Percentiles rank a stretch among this genome's conserved stretches.
These are phyloP conservation scores for Sphyrna mokarran DNA, from an alignment of 2,113 vertebrate species.

Conservation along the genomic window DNA sequence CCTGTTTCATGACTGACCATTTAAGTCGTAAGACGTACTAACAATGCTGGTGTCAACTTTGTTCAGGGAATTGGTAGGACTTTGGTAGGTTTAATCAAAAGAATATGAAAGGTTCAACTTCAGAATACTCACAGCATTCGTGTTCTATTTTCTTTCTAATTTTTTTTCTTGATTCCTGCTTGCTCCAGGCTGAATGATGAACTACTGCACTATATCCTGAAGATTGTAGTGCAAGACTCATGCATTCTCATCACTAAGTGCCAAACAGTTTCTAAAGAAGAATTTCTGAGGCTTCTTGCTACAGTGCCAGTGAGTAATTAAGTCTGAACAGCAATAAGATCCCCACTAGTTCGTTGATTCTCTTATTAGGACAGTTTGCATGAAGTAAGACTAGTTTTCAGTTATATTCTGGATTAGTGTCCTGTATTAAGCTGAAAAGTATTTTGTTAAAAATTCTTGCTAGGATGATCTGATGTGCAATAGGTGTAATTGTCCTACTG, in stretches of 20 bases:
- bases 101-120: not conserved
- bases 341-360: not conserved
- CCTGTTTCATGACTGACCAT: not conserved
- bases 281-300: slow-evolving; percentile 95
- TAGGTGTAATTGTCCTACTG: not conserved
- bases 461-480: not conserved
- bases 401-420: not conserved
- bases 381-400: not conserved
- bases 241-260: slow-evolving; percentile 98
- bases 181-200: slow-evolving; percentile 84
- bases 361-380: not conserved
- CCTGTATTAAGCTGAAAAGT: not conserved
- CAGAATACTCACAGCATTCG: not conserved
- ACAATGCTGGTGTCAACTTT: not conserved
- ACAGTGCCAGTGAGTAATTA: slow-evolving; percentile 83
- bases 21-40: not conserved
- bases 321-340: not conserved
- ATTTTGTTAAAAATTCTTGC: not conserved
- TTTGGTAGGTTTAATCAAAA: slow-evolving; percentile 5
- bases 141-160: not conserved
- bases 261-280: slow-evolving; percentile 92
- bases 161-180: slow-evolving; percentile 37
- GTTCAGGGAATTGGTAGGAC: not conserved
- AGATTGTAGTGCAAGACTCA: slow-evolving; percentile 94
- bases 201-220: slow-evolving; percentile 92